Conservation (phyloP, 2,888 invertebrate genomes). For the Cataglyphis rosenhaueri region DNA sequence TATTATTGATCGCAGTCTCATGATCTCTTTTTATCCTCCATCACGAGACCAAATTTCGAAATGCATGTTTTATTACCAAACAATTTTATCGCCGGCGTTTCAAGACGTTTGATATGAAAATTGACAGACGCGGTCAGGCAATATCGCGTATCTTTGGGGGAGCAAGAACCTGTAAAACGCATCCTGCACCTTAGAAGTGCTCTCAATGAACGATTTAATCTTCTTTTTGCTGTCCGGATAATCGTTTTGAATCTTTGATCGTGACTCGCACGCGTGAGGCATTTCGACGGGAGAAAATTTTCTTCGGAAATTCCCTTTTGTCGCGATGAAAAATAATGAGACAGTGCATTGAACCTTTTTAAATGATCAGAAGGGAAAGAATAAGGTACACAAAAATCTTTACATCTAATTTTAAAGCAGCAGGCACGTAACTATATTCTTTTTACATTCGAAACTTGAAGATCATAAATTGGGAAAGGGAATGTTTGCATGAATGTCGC, state of each 20-base stretch:
- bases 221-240: constrained; percentile 18
- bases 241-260: constrained; percentile 53
- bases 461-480: neutral
- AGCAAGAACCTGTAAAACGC: constrained; percentile 64
- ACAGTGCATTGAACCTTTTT: neutral
- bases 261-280: constrained; percentile 29
- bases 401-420: neutral
- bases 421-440: neutral
- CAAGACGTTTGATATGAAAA: constrained; percentile 69
- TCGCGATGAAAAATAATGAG: neutral
- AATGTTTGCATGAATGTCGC: neutral
- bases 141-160: constrained; percentile 66
- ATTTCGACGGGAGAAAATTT: neutral
- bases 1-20: constrained; percentile 21
- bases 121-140: constrained; percentile 56
- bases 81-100: constrained; percentile 57
- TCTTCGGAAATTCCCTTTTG: neutral
- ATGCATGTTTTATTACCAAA: constrained; percentile 63
- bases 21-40: neutral
- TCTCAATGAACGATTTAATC: constrained; percentile 37
- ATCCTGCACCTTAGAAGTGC: constrained; percentile 32
- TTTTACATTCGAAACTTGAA: neutral
- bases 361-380: neutral
- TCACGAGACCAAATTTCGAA: constrained; percentile 11
- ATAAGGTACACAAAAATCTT: neutral